A percentile compares a stretch with the other conserved stretches of the same genome.
phyloP scores from a whole-genome alignment of 2,888 invertebrate species.

The Megamerina dolium region DNA sequence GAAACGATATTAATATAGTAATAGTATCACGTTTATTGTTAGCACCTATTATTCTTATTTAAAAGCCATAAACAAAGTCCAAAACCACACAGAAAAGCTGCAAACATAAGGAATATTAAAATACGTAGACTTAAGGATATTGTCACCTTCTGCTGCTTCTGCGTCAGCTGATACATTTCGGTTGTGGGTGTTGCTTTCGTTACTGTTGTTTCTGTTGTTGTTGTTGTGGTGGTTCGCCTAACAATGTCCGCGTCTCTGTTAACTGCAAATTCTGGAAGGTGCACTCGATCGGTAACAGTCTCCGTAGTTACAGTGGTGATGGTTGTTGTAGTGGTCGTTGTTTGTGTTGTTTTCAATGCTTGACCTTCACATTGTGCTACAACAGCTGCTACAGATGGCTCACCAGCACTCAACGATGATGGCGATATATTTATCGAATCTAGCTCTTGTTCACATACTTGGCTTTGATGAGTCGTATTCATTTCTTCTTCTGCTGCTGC shows the following conservation, averaged over 20 bases:
- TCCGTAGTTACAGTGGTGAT: constrained; percentile 26
- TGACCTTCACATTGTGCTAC: not conserved
- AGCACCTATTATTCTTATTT: constrained; percentile 32
- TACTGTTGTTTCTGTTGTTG: constrained; percentile 35
- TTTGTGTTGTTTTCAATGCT: constrained; percentile 13
- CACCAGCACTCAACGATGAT: no score
- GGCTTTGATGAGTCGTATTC: no score
- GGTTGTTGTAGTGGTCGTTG: constrained; percentile 19
- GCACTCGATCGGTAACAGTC: constrained; percentile 28
- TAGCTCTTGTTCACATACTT: no score
- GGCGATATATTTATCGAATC: constrained; percentile 3
- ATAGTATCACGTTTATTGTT: constrained; percentile 1
- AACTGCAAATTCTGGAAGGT: constrained; percentile 22
- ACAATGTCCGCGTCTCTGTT: constrained; percentile 21
- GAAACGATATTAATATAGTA: no score
- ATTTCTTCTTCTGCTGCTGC: no score
- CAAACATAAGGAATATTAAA: constrained; percentile 43
- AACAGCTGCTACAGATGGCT: no score
- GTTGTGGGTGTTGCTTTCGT: constrained; percentile 20
- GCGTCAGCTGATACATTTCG: constrained; percentile 26
- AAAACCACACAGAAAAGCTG: constrained; percentile 49
- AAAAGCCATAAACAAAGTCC: constrained; percentile 49
- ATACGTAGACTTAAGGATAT: constrained; percentile 47
- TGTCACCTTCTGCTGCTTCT: constrained; percentile 47
- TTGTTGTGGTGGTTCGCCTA: constrained; percentile 35